Evolutionary conservation across 2,888 invertebrate species (phyloP), one percentile per base, ranked within the genome.

Genomic region (Allygus modestus): DNA sequence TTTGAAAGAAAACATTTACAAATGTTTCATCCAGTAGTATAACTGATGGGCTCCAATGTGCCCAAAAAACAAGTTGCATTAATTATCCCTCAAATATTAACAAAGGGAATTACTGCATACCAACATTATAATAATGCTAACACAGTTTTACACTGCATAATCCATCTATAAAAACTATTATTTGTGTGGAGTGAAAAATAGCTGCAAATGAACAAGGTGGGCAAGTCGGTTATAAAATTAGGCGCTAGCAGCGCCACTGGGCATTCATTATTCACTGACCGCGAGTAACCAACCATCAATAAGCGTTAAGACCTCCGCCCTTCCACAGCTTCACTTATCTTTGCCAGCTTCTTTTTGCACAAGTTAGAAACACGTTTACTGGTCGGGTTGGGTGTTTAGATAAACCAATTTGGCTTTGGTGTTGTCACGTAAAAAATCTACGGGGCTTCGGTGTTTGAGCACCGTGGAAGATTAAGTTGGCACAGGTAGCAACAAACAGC

Each of bases 251-350:
- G 65, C 26, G 65, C 65, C 65, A 65, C 65, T 65, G 65, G 65
- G 65, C 31, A 65, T 31, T 65, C 65, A 65, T 65, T 65, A 65
- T 65, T 65, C 65, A 65, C 31, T 17, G 65, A 23, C 58, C 58
- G 65, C 28, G 26, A 65, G 65, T 65, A 31, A 31, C 65, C 65
- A 65, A 31, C 65, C 65, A 65, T 65, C 65, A 65, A 65, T 65
- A 65, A 65, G 31, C n/a, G 65, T 65, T 65, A 65, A 65, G 28
- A 28, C 65, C 65, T 31, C 28, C 65, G 31, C 65, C 65, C 65
- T 65, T 65, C 65, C 31, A 23, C 54, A 65, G 31, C 65, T 31
- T 28, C 65, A 31, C 28, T 31, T 65, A 31, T 65, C 65, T 31
- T 2, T 28, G 65, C 31, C 26, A 5, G 65, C 28, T 65, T 23